Conservation (phyloP, 2,797 vertebrate species). For the Pogoniulus pusillus region DNA sequence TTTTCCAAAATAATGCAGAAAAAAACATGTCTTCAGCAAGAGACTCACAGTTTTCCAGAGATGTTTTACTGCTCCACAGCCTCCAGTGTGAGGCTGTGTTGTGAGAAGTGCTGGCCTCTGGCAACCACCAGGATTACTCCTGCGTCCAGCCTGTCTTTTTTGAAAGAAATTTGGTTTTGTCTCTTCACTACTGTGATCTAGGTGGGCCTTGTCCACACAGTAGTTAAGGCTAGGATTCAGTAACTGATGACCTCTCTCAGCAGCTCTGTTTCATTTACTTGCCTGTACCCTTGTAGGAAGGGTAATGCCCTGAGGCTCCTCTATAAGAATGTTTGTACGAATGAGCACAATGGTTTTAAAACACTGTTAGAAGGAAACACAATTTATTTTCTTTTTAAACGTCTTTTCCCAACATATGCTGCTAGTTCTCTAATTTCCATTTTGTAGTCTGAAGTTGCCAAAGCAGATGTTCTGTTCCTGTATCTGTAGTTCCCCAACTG, state of each 20-base stretch:
- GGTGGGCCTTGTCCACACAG: not conserved
- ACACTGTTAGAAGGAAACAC: not conserved
- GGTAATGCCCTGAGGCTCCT: not conserved
- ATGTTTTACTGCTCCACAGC: not conserved
- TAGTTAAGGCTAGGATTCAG: not conserved
- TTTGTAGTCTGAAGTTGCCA: not conserved
- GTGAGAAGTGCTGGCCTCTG: not conserved
- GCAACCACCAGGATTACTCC: not conserved
- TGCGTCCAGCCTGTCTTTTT: not conserved
- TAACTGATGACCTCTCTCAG: not conserved
- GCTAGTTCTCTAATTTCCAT: not conserved
- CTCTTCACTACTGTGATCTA: not conserved
- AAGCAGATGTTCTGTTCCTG: not conserved
- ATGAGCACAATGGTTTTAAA: not conserved
- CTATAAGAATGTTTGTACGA: not conserved
- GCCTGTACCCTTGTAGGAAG: not conserved
- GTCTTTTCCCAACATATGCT: not conserved
- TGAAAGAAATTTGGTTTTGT: not conserved
- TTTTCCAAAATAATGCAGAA: not conserved
- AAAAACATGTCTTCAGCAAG: not conserved
- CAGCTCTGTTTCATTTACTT: not conserved
- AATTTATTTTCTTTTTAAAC: not conserved
- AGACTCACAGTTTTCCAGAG: not conserved
- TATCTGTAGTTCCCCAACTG: not conserved
- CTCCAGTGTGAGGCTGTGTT: rapidly evolving